phyloP scores from a whole-genome alignment of 1,140 invertebrate genomes.

The fruit fly (Drosophila melanogaster) region Release_6_plus_ISO1_MT NT_033777.3:15910501-15911000 shows the following conservation, averaged over 20 bases:
- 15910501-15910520: slow-evolving; percentile 48
- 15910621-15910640: slow-evolving; percentile 30
- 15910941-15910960: slow-evolving; percentile 45
- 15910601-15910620: slow-evolving; percentile 67
- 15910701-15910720: slow-evolving; percentile 84
- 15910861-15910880: slow-evolving; percentile 79
- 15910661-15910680: slow-evolving; percentile 57
- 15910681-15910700: slow-evolving; percentile 68
- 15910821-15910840: slow-evolving; percentile 62
- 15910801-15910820: slow-evolving; percentile 73
- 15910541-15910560: slow-evolving; percentile 38
- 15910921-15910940: slow-evolving; percentile 13
- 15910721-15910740: slow-evolving; percentile 65
- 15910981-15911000: slow-evolving; percentile 44
- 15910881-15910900: slow-evolving; percentile 63
- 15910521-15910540: slow-evolving; percentile 44
- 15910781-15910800: slow-evolving; percentile 83
- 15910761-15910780: slow-evolving; percentile 80
- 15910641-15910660: slow-evolving; percentile 66
- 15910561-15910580: slow-evolving; percentile 59
- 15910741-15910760: slow-evolving; percentile 54
- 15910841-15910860: slow-evolving; percentile 78
- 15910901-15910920: slow-evolving; percentile 28
- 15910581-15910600: slow-evolving; percentile 73
- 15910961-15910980: slow-evolving; percentile 39